Percentiles rank a stretch among this genome's conserved stretches.
Evolutionary conservation across 2,797 vertebrate genomes (phyloP).

Genomic region (Myiotriccus ornatus): DNA sequence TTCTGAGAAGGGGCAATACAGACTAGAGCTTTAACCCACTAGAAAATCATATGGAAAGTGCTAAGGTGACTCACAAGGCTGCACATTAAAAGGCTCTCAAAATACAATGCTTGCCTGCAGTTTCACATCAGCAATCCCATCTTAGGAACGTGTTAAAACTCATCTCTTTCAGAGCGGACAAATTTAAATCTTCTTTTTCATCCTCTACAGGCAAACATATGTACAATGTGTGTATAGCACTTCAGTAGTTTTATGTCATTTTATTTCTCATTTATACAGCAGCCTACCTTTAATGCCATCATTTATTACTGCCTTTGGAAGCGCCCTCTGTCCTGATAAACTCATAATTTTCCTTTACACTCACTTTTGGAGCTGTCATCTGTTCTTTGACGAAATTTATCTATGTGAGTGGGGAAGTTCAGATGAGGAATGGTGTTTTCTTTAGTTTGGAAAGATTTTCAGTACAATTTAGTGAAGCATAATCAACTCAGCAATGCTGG

Average conservation of each 20-base stretch:
- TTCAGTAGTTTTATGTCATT: conserved; percentile 44
- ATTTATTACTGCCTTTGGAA: conserved; percentile 48
- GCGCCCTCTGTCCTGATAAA: conserved; percentile 35
- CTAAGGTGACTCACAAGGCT: background rate
- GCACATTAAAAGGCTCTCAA: background rate
- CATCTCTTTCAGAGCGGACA: background rate
- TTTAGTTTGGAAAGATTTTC: conserved; percentile 28
- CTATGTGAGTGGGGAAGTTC: background rate
- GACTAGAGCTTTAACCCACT: background rate
- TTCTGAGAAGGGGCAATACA: background rate
- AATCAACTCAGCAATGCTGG: background rate
- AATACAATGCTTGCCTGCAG: background rate
- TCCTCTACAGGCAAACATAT: conserved; percentile 1
- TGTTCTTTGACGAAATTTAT: conserved; percentile 19
- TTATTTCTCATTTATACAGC: conserved; percentile 44
- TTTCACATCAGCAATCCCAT: conserved; percentile 5
- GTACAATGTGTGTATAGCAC: background rate
- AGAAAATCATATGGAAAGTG: background rate
- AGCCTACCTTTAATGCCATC: conserved; percentile 43
- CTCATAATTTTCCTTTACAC: conserved; percentile 46
- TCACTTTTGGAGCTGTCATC: conserved; percentile 38
- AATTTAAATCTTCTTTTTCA: conserved; percentile 22
- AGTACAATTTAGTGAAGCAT: conserved; percentile 18
- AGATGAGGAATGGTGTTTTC: conserved; percentile 38
- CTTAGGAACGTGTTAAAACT: background rate